These are phyloP conservation scores for Exocentrus adspersus DNA, from an alignment of 2,888 invertebrate genomes.

Conservation along the genomic window DNA sequence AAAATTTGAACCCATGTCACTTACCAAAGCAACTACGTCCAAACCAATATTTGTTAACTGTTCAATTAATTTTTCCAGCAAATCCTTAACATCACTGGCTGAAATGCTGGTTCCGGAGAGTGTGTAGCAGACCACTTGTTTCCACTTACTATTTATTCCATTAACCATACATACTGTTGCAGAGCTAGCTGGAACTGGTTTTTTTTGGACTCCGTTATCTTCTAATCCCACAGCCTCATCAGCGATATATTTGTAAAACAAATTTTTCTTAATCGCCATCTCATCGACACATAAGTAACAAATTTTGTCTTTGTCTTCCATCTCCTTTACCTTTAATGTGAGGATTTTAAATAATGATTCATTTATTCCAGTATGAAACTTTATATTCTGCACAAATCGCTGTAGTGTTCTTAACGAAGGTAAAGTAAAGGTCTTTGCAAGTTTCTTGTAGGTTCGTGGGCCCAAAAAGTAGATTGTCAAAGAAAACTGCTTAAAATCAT, in stretches of 20 bases:
- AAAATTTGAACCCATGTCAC: conserved; percentile 4
- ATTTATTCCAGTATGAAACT: not conserved
- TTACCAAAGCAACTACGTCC: not conserved
- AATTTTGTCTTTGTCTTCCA: not conserved
- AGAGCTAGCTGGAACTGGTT: not conserved
- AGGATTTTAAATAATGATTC: not conserved
- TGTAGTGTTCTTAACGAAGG: conserved; percentile 11
- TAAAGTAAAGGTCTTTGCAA: conserved; percentile 32
- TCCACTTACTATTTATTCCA: not conserved
- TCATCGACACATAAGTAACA: not conserved
- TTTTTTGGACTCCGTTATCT: not conserved
- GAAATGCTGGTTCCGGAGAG: not conserved
- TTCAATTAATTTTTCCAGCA: not conserved
- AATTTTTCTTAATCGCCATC: not conserved
- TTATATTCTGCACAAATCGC: not conserved
- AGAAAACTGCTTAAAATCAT: conserved; percentile 40
- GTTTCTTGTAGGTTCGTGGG: conserved; percentile 38
- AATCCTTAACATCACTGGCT: not conserved
- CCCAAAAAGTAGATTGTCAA: conserved; percentile 39
- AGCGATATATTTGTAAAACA: not conserved
- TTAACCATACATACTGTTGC: conserved; percentile 5
- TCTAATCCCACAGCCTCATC: not conserved
- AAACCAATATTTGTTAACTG: not conserved
- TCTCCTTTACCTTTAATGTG: not conserved
- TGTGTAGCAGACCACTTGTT: not conserved